A percentile compares a stretch with the other conserved stretches of the same genome.
Evolutionary conservation across 2,888 invertebrate genomes (phyloP).

Genomic region (Morpho deidamia): DNA sequence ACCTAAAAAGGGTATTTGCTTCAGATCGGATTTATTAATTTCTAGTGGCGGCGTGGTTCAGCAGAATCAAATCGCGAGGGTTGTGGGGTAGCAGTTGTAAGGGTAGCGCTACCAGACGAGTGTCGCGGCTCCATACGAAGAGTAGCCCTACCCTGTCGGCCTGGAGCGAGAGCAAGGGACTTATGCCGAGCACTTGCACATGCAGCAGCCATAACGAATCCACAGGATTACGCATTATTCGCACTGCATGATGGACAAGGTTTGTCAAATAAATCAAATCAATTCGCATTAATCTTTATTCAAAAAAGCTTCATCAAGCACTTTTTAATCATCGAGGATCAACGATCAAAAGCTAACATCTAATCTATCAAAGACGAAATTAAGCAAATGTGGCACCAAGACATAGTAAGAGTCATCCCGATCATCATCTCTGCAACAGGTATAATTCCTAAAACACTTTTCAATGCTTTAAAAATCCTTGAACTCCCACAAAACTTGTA

Average conservation of each 20-base stretch:
- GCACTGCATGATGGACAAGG: conserved; percentile 94
- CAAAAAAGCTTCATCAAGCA: too few species aligned
- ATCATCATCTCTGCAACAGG: too few species aligned
- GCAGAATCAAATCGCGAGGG: conserved; percentile 38
- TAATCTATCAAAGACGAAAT: too few species aligned
- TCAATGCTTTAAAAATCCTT: too few species aligned
- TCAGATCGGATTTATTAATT: not conserved
- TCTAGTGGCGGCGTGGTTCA: conserved; percentile 76
- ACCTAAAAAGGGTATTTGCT: too few species aligned
- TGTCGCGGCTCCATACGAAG: conserved; percentile 93
- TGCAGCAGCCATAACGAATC: conserved; percentile 96
- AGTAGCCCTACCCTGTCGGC: conserved; percentile 94
- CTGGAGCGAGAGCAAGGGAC: conserved; percentile 95
- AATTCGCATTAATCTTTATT: not conserved
- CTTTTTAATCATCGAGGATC: too few species aligned
- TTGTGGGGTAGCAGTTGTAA: conserved; percentile 80
- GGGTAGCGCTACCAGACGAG: conserved; percentile 96
- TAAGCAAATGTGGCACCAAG: too few species aligned
- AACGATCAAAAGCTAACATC: too few species aligned
- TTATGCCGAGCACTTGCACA: conserved; percentile 97
- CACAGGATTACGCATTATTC: conserved; percentile 96
- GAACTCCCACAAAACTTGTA: too few species aligned
- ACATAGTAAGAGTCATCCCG: too few species aligned
- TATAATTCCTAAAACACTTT: too few species aligned
- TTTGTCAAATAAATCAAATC: conserved; percentile 36